Evolutionary conservation across 2,113 vertebrate species (phyloP), one percentile per base, ranked within the genome.

Genomic region (Phocoena sinus): DNA sequence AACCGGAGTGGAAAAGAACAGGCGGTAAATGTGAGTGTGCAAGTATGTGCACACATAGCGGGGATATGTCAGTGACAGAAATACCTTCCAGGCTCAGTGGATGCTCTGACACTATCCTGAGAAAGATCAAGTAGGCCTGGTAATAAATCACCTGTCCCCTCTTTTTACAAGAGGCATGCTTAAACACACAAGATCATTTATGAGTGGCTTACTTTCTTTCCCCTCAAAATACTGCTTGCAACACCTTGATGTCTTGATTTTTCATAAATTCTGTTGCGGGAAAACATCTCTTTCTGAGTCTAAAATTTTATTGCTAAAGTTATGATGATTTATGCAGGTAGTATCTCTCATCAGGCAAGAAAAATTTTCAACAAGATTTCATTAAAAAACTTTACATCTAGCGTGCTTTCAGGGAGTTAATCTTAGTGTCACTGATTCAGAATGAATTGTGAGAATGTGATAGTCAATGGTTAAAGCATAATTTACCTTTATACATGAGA

Each of bases 381-480:
- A 96, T 94, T 74, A 87, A 0, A 84, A 41, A n/a, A 86, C 92
- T 98, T 97, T 97, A 96, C 90, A 94, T 76, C 53, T 28, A 25
- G 12, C 36, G 65, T 86, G 97, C 60, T 89, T 79, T 86, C 81
- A 92, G 80, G 95, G 96, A 96, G 68, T 71, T 96, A 36, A 33
- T 89, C 83, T 90, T 97, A 94, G 84, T 95, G 96, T 91, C 71
- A 98, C 89, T 79, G 88, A 98, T 86, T 82, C 62, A 94, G 60
- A 82, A 58, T 65, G 60, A 77, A 44, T 81, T 70, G 93, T 58
- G 70, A 94, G 95, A 96, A 97, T 86, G 96, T 95, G 91, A 93
- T 1, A 95, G 88, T 91, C 96, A 96, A 93, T 56, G 89, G 93
- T 94, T 96, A 96, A 98, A 97, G 94, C 95, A 97, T 95, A 97